These are phyloP conservation scores for Rhea americana DNA, from an alignment of 2,113 vertebrate species.

Conservation along the genomic window DNA sequence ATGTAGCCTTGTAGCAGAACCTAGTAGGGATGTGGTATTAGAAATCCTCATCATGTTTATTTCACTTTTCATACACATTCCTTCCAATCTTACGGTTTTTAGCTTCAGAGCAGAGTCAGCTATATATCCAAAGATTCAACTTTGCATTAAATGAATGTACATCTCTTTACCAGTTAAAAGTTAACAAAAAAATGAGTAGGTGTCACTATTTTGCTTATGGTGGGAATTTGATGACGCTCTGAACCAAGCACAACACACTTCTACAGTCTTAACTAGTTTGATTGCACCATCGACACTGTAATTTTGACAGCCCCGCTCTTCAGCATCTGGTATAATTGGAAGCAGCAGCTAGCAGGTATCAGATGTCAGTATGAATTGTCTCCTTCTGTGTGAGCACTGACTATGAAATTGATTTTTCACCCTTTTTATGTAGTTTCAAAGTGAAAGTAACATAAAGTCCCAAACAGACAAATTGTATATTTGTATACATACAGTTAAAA, in stretches of 20 bases:
- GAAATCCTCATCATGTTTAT: not conserved
- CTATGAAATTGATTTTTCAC: constrained; percentile 75
- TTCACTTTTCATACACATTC: constrained; percentile 48
- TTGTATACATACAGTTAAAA: constrained; percentile 34
- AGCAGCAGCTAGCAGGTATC: constrained; percentile 70
- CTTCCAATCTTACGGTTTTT: constrained; percentile 51
- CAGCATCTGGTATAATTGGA: constrained; percentile 61
- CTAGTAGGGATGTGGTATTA: not conserved
- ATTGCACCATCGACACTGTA: not conserved
- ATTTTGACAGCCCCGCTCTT: constrained; percentile 40
- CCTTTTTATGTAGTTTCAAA: constrained; percentile 59
- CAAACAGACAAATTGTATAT: constrained; percentile 25
- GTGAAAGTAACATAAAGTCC: constrained; percentile 53
- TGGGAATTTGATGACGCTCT: not conserved
- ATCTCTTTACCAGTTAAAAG: constrained; percentile 40
- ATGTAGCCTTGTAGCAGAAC: not conserved
- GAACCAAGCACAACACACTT: constrained; percentile 16
- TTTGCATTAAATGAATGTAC: constrained; percentile 52
- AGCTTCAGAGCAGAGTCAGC: constrained; percentile 15
- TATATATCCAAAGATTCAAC: constrained; percentile 34
- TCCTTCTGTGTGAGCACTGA: constrained; percentile 53
- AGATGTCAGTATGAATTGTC: constrained; percentile 73
- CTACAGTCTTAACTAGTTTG: constrained; percentile 55
- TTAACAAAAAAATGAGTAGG: constrained; percentile 60
- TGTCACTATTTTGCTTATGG: constrained; percentile 62